A percentile compares a stretch with the other conserved stretches of the same genome.
These are phyloP conservation scores for Villa cingulata DNA, from an alignment of 2,888 invertebrate genomes.

Conservation along the genomic window DNA sequence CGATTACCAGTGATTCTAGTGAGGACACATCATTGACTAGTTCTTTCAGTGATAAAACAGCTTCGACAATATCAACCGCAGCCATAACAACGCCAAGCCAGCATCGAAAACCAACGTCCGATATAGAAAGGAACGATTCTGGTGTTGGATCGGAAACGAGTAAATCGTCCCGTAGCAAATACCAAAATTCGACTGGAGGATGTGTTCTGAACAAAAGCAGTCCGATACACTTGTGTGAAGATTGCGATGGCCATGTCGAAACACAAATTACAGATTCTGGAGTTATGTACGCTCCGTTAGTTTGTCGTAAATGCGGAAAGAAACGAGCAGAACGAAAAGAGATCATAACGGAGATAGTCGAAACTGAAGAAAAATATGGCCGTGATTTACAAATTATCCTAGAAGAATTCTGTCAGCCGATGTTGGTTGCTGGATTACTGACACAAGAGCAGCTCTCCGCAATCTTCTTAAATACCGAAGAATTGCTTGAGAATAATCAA, in stretches of 20 bases:
- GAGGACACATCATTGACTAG: conserved; percentile 61
- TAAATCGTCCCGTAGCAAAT: conserved; percentile 66
- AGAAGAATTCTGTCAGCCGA: conserved; percentile 86
- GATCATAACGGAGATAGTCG: conserved; percentile 87
- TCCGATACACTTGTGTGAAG: conserved; percentile 63
- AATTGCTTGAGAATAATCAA: conserved; percentile 76
- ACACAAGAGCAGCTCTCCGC: conserved; percentile 83
- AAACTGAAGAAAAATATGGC: conserved; percentile 92
- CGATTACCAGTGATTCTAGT: conserved; percentile 72
- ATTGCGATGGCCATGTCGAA: conserved; percentile 72
- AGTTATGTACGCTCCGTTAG: conserved; percentile 58
- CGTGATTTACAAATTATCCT: conserved; percentile 82
- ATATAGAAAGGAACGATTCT: conserved; percentile 83
- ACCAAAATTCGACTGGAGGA: conserved; percentile 45
- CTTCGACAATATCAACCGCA: background rate
- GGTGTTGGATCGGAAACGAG: conserved; percentile 88
- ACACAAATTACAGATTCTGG: conserved; percentile 58
- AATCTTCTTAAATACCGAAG: conserved; percentile 87
- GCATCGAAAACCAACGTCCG: conserved; percentile 40
- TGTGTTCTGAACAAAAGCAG: conserved; percentile 42
- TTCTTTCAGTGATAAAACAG: conserved; percentile 42
- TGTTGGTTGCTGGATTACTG: conserved; percentile 80
- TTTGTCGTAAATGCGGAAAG: conserved; percentile 79
- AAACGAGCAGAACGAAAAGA: conserved; percentile 83
- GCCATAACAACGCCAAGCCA: conserved; percentile 6